These are phyloP conservation scores for Cryptoprocta ferox DNA, from an alignment of 2,797 vertebrate genomes.

Conservation along the genomic window DNA sequence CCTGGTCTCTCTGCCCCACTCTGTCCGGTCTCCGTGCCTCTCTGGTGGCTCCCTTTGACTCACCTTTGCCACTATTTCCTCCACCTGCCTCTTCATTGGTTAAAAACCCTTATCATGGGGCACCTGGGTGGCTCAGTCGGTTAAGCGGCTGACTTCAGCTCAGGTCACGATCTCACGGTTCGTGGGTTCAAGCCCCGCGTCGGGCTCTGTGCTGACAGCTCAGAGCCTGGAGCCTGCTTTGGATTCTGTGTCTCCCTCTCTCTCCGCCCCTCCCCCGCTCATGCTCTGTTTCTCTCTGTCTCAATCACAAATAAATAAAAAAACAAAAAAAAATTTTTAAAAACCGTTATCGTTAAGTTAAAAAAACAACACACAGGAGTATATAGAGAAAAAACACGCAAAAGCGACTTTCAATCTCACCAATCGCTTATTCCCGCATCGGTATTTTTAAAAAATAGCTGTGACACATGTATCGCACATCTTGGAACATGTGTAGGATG, in stretches of 20 bases:
- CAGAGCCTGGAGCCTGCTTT: too few relatives aligned
- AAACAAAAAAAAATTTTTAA: background rate
- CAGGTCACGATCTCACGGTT: too few relatives aligned
- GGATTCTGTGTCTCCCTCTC: too few relatives aligned
- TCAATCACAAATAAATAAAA: too few relatives aligned
- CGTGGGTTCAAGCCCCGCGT: too few relatives aligned
- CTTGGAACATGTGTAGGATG: rapidly evolving
- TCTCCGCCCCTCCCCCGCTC: too few relatives aligned
- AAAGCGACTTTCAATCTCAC: background rate
- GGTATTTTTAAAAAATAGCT: background rate
- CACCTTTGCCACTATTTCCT: background rate
- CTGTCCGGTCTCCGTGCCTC: background rate
- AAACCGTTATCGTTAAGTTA: background rate
- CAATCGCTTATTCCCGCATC: background rate
- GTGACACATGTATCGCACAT: rapidly evolving
- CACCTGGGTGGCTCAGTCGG: too few relatives aligned
- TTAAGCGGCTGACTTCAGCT: too few relatives aligned
- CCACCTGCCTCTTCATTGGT: background rate
- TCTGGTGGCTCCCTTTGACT: background rate
- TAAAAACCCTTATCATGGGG: background rate
- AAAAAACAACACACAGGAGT: background rate
- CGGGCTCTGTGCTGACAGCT: too few relatives aligned
- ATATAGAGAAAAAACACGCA: background rate
- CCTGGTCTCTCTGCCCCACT: background rate
- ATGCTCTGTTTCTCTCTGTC: too few relatives aligned